Percentiles rank a stretch among this genome's conserved stretches.
Evolutionary conservation across 2,113 vertebrate genomes (phyloP).

Genomic region (Barbus barbus): DNA sequence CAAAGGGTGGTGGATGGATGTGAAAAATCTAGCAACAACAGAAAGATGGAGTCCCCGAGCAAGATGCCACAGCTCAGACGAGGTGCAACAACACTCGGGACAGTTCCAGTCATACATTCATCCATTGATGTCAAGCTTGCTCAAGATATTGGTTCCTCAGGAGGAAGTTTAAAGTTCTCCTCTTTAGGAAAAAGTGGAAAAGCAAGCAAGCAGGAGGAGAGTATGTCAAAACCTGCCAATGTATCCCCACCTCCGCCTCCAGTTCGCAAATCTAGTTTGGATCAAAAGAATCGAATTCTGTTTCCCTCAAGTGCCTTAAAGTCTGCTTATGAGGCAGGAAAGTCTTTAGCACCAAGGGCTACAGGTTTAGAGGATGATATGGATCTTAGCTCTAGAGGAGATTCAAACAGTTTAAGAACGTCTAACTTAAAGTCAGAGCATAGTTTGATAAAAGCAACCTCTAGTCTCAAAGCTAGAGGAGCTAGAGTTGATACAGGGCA

Average conservation of each 20-base stretch:
- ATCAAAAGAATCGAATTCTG: slow-evolving; percentile 81
- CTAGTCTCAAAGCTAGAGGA: slow-evolving; percentile 82
- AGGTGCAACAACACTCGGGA: slow-evolving; percentile 92
- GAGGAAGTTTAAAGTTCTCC: slow-evolving; percentile 80
- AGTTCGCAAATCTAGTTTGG: slow-evolving; percentile 92
- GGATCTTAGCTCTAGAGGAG: slow-evolving; percentile 61
- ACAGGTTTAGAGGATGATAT: slow-evolving; percentile 74
- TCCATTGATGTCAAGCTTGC: slow-evolving; percentile 70
- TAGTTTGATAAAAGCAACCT: slow-evolving; percentile 60
- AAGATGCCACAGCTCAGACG: slow-evolving; percentile 87
- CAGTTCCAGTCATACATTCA: slow-evolving; percentile 77
- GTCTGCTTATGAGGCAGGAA: slow-evolving; percentile 71
- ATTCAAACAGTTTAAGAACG: slow-evolving; percentile 74
- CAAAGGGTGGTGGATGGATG: slow-evolving; percentile 91
- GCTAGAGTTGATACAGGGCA: slow-evolving; percentile 76
- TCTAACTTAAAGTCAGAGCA: slow-evolving; percentile 76
- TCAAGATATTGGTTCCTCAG: slow-evolving; percentile 67
- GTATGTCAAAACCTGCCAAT: slow-evolving; percentile 75
- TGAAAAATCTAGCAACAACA: slow-evolving; percentile 77
- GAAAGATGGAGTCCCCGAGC: slow-evolving; percentile 75
- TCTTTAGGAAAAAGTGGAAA: slow-evolving; percentile 75
- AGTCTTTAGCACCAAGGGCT: slow-evolving; percentile 59
- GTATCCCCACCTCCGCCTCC: slow-evolving; percentile 86
- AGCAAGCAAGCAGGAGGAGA: slow-evolving; percentile 69
- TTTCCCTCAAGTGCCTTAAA: slow-evolving; percentile 80